Conservation (phyloP, 1,140 invertebrate genomes). For the Drosophila sechellia region DNA sequence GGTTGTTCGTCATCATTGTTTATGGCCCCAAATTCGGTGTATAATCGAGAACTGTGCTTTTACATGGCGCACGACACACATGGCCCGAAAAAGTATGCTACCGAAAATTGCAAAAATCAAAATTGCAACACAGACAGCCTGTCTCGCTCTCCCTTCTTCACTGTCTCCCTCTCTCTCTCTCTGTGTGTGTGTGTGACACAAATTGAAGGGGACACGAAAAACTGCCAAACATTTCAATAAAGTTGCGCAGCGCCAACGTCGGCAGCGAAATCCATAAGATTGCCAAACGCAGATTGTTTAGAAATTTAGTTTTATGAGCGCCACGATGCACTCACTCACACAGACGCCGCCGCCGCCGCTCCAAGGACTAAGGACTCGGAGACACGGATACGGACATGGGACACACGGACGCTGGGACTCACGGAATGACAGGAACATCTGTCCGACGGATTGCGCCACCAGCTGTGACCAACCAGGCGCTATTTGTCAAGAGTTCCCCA, state of each 20-base stretch:
- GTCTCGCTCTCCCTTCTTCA: no score
- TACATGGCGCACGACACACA: slow-evolving; percentile 50
- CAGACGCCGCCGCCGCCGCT: no score
- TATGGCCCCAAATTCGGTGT: slow-evolving; percentile 48
- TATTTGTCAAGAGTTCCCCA: slow-evolving; percentile 73
- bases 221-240: slow-evolving; percentile 82
- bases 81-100: slow-evolving; percentile 76
- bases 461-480: slow-evolving; percentile 74
- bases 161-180: neutral
- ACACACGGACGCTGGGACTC: neutral
- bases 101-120: slow-evolving; percentile 76
- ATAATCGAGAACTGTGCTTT: slow-evolving; percentile 68
- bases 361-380: slow-evolving; percentile 28
- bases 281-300: slow-evolving; percentile 82
- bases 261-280: slow-evolving; percentile 53
- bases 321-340: slow-evolving; percentile 49
- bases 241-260: slow-evolving; percentile 67
- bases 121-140: slow-evolving; percentile 60
- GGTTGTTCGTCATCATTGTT: slow-evolving; percentile 26
- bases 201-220: slow-evolving; percentile 79
- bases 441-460: slow-evolving; percentile 58
- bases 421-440: slow-evolving; percentile 57
- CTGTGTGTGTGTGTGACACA: slow-evolving; percentile 62
- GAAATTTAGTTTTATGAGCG: slow-evolving; percentile 80
- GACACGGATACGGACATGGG: slow-evolving; percentile 41